phyloP scores from a whole-genome alignment of 2,888 invertebrate species.

The Epinotia ramella region DNA sequence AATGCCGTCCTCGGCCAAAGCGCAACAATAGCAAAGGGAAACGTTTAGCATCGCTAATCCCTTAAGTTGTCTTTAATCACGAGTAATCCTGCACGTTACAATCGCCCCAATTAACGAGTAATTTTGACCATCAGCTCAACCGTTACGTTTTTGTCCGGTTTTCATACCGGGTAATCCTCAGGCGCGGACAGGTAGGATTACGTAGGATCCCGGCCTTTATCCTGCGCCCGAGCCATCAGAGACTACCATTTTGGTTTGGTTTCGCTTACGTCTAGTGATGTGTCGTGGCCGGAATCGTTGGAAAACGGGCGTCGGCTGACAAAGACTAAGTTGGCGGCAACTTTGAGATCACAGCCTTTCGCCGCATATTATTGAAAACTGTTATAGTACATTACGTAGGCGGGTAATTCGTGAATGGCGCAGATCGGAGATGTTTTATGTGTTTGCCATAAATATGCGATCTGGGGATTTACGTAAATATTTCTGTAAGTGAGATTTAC shows the following conservation, averaged over 20 bases:
- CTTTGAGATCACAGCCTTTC: too few relatives aligned
- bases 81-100: slow-evolving; percentile 40
- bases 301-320: too few relatives aligned
- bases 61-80: slow-evolving; percentile 37
- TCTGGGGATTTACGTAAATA: too few relatives aligned
- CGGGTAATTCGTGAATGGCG: too few relatives aligned
- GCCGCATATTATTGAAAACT: too few relatives aligned
- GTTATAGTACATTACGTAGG: too few relatives aligned
- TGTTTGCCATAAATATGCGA: too few relatives aligned
- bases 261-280: not conserved
- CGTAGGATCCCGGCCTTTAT: slow-evolving; percentile 42
- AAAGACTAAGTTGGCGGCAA: too few relatives aligned
- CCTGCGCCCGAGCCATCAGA: slow-evolving; percentile 16
- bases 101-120: slow-evolving; percentile 45
- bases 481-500: too few relatives aligned
- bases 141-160: slow-evolving; percentile 44
- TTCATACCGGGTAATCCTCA: slow-evolving; percentile 49
- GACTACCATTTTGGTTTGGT: slow-evolving; percentile 28
- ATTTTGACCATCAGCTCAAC: slow-evolving; percentile 41
- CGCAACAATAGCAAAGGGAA: slow-evolving; percentile 42
- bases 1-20: not conserved
- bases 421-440: too few relatives aligned
- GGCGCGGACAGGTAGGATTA: slow-evolving; percentile 51
- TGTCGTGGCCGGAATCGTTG: too few relatives aligned
- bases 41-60: slow-evolving; percentile 41